Base-by-base conservation (phyloP, 2,113 vertebrate genomes). In the Thamnophis sirtalis region DNA sequence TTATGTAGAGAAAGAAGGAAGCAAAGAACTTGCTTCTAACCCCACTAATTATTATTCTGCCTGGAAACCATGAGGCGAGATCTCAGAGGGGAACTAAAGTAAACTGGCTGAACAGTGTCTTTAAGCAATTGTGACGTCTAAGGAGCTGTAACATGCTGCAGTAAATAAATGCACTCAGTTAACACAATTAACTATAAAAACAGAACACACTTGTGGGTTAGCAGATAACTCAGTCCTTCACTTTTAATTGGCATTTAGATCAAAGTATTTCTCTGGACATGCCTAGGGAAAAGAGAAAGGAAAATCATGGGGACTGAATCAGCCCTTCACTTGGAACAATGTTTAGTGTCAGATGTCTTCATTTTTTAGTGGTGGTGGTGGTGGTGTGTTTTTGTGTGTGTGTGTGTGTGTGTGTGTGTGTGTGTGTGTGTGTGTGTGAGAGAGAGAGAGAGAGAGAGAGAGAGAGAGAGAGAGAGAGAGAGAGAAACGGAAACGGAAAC, bases 161-260 rank as follows among this genome's bases (percentile, higher is more conserved):
- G 48, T 60, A 89, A 89, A 60, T 89, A 89, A 85, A 89, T 38
- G 54, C 11, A 63, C 87, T 89, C 87, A 60, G 87, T 89, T 92
- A 89, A 92, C 22, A 49, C 87, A 92, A 89, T 89, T 92, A 92
- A 89, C 43, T 85, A 60, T 92, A 89, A 92, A 89, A 84, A 80
- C 55, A n/a, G 26, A 92, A 50, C 49, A 84, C 22, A 21, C 43
- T 58, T 48, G n/a, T 50, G 9, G 38, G 73, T 54, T 60, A 92
- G 54, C 48, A 85, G 86, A 49, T 49, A 56, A 84, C 91, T 33
- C 28, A 19, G 3, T 84, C 15, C 43, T 92, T 50, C 28, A 24
- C 15, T 50, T 91, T 84, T 89, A 89, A 89, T 92, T 84, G 86
- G 26, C 49, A 84, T 89, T 89, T 50, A 73, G 53, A 54, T 91